phyloP scores from a whole-genome alignment of 2,113 vertebrate species.

The Lophura nycthemera region DNA sequence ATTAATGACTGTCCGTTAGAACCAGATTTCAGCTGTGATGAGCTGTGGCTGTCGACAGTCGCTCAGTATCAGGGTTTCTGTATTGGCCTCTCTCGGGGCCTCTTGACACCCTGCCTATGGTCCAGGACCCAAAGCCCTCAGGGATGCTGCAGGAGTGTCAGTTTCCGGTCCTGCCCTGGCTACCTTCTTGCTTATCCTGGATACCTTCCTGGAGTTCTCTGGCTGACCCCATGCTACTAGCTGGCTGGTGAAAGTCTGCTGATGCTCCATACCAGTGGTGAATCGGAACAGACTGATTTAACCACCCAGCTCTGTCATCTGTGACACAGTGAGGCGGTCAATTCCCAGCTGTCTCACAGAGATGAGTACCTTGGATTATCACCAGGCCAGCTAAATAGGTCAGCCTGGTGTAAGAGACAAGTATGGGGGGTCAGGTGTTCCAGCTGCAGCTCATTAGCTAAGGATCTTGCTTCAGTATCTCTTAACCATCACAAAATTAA shows the following conservation, averaged over 20 bases:
- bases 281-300: background rate
- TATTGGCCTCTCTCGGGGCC: background rate
- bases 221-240: background rate
- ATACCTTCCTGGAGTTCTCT: background rate
- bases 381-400: background rate
- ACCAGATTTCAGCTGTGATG: background rate
- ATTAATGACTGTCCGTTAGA: background rate
- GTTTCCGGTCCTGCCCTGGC: background rate
- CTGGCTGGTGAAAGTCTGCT: rapidly evolving
- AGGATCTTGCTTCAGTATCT: background rate
- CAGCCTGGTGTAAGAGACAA: background rate
- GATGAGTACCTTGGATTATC: background rate
- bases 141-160: background rate
- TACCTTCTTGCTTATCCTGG: background rate
- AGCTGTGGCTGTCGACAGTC: rapidly evolving
- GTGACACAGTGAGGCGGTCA: background rate
- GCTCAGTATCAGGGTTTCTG: background rate
- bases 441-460: background rate
- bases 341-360: background rate
- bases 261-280: background rate
- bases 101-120: background rate
- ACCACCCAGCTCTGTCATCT: background rate
- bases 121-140: background rate
- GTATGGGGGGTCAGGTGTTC: background rate
- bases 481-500: background rate